Base-by-base conservation (phyloP, 2,113 vertebrate genomes). In the Prochilodus magdalenae region DNA sequence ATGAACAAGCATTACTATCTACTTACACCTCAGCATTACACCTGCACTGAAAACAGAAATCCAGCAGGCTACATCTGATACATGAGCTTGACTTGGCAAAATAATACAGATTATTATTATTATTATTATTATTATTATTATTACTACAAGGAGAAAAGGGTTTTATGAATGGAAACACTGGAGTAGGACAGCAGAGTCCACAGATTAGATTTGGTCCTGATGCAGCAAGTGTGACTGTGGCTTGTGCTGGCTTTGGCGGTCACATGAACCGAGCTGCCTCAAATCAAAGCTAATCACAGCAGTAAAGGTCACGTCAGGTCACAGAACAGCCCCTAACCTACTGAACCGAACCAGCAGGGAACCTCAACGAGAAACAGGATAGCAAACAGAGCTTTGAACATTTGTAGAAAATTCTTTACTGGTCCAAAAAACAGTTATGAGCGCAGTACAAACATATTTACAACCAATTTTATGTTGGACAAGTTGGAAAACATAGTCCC, bases 251-350 rank as follows among this genome's bases (percentile, higher is more conserved):
- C 55, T n/a, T 16, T 44, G 88, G 87, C 82, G 62, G 78, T 88
- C 91, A 90, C 89, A 82, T 91, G 91, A 65, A 83, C 47, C 67
- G n/a, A 77, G 14, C 85, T 26, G 82, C 75, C 20, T 24, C 51
- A 73, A 74, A 85, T 85, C 69, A 75, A 13, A 47, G 13, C n/a
- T 49, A 44, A 69, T 27, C 1, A 30, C 53, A 26, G 1, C 0
- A 59, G 13, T 1, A 57, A 6, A 36, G 10, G 18, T 14, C 5
- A 15, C 29, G 59, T 12, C 14, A 51, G 24, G 27, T 55, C n/a
- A 60, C 7, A 0, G 8, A 69, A 40, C 24, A 40, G 24, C 2
- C 62, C 14, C 40, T 44, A 5, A 44, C 40, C 8, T 11, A 4
- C 8, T 44, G 8, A 44, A 44, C 5, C 40, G 8, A 44, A 44